phyloP scores from a whole-genome alignment of 2,888 invertebrate species.

The Desoria tigrina region DNA sequence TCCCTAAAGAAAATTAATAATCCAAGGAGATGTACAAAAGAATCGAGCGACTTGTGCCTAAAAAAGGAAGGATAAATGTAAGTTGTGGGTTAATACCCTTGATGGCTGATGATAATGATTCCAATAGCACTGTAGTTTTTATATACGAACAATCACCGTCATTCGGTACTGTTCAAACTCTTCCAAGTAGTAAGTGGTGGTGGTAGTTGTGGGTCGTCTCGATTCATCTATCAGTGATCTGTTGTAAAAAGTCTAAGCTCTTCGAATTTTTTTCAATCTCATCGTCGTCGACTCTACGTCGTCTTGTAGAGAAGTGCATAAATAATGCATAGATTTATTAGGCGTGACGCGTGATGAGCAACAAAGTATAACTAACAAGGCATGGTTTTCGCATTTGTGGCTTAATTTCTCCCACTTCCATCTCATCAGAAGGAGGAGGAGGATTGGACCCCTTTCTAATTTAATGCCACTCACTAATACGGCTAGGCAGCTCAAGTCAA shows the following conservation, averaged over 20 bases:
- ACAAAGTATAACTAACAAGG: constrained; percentile 24
- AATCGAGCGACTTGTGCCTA: not conserved
- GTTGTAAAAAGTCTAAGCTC: not conserved
- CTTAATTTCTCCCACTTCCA: constrained; percentile 29
- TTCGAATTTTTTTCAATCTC: not conserved
- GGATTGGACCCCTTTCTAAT: too few relatives aligned
- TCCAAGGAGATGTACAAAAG: constrained; percentile 4
- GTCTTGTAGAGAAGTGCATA: not conserved
- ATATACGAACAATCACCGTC: not conserved
- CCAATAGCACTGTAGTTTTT: not conserved
- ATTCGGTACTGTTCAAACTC: too few relatives aligned
- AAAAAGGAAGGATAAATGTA: constrained; percentile 1
- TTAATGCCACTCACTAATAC: too few relatives aligned
- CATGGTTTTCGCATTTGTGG: constrained; percentile 39
- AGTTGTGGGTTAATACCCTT: constrained; percentile 6
- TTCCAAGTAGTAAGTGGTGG: too few relatives aligned
- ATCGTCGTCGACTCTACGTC: not conserved
- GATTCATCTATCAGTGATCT: not conserved
- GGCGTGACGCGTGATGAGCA: constrained; percentile 40
- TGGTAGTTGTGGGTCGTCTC: constrained; percentile 2
- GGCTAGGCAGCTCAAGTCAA: too few relatives aligned
- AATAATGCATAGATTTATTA: constrained; percentile 38
- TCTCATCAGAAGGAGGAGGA: too few relatives aligned
- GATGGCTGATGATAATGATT: not conserved
- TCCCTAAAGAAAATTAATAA: constrained; percentile 9